Conservation (phyloP, 2,797 vertebrate genomes). For the Australoheros facetus region DNA sequence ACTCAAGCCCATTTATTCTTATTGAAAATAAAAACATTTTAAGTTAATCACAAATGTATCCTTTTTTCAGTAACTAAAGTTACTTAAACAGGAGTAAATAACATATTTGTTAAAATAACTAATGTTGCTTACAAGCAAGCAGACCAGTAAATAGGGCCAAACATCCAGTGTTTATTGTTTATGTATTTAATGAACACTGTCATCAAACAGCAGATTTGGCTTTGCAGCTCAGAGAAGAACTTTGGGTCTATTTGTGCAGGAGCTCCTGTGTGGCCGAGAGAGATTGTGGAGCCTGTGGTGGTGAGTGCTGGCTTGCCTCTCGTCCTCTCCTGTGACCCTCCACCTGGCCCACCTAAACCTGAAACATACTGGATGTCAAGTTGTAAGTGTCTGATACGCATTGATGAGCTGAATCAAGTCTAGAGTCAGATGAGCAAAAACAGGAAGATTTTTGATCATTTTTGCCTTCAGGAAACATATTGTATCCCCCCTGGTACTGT, state of each 20-base stretch:
- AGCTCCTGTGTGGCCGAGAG: conserved; percentile 94
- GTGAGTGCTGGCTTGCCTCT: conserved; percentile 90
- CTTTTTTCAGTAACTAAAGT: background rate
- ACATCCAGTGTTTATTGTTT: background rate
- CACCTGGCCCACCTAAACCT: conserved; percentile 89
- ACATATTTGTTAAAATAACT: background rate
- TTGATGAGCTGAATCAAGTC: background rate
- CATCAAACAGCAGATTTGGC: background rate
- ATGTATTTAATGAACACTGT: background rate
- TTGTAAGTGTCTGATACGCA: conserved; percentile 82
- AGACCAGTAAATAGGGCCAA: background rate
- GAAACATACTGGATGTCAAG: conserved; percentile 99
- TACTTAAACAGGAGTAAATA: background rate
- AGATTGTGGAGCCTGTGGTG: conserved; percentile 92
- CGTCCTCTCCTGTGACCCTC: conserved; percentile 93
- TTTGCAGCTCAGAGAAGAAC: background rate
- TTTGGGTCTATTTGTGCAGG: conserved; percentile 74
- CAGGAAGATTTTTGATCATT: background rate
- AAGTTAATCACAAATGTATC: background rate
- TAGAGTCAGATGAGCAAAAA: background rate
- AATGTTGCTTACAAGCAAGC: background rate
- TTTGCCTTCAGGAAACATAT: too few relatives aligned
- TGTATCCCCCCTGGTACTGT: background rate
- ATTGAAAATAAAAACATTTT: background rate
- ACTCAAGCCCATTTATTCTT: background rate